A percentile compares a stretch with the other conserved stretches of the same genome.
phyloP scores from a whole-genome alignment of 2,797 vertebrate species.

The Urophycis tenuis region DNA sequence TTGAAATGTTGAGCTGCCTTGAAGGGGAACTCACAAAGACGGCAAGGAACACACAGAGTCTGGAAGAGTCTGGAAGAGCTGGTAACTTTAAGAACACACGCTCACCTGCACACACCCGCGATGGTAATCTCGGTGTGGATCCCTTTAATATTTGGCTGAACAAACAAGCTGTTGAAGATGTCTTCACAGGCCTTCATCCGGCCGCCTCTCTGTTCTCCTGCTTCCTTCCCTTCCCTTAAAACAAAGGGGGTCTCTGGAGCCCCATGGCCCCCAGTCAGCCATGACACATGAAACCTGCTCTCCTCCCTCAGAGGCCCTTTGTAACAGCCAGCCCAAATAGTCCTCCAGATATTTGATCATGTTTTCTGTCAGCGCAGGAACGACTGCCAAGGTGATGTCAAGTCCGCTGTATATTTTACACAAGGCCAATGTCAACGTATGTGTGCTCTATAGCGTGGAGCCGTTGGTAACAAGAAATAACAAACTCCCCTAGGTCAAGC shows the following conservation, averaged over 20 bases:
- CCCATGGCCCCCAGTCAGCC: conserved; percentile 18
- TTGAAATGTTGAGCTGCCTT: neutral
- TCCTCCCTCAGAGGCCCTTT: conserved; percentile 18
- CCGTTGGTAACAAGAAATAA: neutral
- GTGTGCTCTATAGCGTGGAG: neutral
- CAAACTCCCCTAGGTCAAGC: too few species aligned
- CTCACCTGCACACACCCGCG: conserved; percentile 9
- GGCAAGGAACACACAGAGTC: too few species aligned
- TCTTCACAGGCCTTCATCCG: conserved; percentile 33
- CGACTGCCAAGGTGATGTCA: neutral
- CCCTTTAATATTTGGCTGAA: neutral
- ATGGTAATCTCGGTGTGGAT: neutral
- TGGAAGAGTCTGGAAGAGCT: conserved; percentile 50
- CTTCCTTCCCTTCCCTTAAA: conserved; percentile 26
- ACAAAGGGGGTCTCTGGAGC: conserved; percentile 32
- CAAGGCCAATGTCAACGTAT: conserved; percentile 10
- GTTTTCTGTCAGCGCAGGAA: neutral
- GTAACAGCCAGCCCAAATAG: conserved; percentile 22
- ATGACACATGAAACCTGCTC: conserved; percentile 34
- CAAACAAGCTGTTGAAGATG: conserved; percentile 39
- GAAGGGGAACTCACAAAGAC: conserved; percentile 36
- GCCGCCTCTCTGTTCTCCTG: conserved; percentile 20
- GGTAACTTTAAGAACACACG: conserved; percentile 47
- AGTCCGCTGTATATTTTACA: neutral
- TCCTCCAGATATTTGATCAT: conserved; percentile 15